Conservation (phyloP, 1,140 invertebrate species). For the Nylanderia fulva region DNA sequence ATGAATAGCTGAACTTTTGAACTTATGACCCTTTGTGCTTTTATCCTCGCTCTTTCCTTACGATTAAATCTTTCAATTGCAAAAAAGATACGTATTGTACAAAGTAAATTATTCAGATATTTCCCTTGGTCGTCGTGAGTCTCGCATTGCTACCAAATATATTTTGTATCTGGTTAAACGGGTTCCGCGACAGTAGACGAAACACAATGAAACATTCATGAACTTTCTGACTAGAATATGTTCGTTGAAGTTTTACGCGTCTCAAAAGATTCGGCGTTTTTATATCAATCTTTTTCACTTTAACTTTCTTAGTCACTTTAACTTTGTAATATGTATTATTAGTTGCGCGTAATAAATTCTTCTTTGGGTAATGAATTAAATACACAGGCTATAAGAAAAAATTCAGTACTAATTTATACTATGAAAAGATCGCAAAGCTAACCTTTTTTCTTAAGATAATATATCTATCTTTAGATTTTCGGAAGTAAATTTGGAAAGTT, state of each 20-base stretch:
- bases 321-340: not conserved
- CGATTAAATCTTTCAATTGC: not conserved
- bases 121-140: conserved; percentile 32
- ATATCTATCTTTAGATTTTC: conserved; percentile 31
- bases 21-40: conserved; percentile 72
- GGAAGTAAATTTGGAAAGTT: not conserved
- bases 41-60: not conserved
- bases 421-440: not conserved
- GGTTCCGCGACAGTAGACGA: not conserved
- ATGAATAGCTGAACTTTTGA: conserved; percentile 76
- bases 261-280: conserved; percentile 26
- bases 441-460: not conserved
- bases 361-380: conserved; percentile 17
- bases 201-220: conserved; percentile 57
- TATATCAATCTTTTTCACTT: conserved; percentile 4
- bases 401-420: conserved; percentile 11
- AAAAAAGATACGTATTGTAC: conserved; percentile 46
- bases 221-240: conserved; percentile 12
- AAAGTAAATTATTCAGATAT: conserved; percentile 68
- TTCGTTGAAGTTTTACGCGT: conserved; percentile 24
- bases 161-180: conserved; percentile 32
- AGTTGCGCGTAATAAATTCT: no score
- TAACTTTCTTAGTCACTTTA: not conserved
- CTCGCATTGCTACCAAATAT: conserved; percentile 18
- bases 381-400: not conserved